A percentile compares a stretch with the other conserved stretches of the same genome.
phyloP scores from a whole-genome alignment of 1,140 invertebrate species.

The Drosophila nasuta region DNA sequence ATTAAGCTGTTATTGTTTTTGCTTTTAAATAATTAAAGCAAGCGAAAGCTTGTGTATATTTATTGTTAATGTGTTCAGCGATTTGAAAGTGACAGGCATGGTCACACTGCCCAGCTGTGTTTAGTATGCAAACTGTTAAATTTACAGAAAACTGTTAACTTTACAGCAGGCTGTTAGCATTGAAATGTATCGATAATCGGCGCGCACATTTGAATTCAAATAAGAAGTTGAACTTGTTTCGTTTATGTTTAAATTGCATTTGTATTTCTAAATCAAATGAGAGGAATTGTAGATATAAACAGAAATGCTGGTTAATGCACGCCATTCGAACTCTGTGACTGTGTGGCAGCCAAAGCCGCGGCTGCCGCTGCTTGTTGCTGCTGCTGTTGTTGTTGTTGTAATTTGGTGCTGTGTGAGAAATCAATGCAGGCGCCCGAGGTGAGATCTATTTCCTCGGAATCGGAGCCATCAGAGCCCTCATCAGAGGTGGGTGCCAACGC shows the following conservation, averaged over 20 bases:
- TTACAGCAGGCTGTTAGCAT: slow-evolving; percentile 12
- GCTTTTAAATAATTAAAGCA: background rate
- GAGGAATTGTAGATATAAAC: slow-evolving; percentile 29
- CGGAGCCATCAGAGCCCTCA: slow-evolving; percentile 77
- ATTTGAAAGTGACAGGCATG: background rate
- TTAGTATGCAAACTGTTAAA: background rate
- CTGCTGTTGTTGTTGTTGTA: slow-evolving; percentile 64
- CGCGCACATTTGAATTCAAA: slow-evolving; percentile 24
- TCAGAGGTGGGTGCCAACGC: slow-evolving; percentile 61
- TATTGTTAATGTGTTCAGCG: background rate
- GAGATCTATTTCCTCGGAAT: slow-evolving; percentile 84
- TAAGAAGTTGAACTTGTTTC: background rate
- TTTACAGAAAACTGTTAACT: slow-evolving; percentile 13
- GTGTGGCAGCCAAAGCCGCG: slow-evolving; percentile 32
- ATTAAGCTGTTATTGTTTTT: background rate
- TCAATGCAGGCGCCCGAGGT: slow-evolving; percentile 84
- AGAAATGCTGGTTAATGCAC: slow-evolving; percentile 63
- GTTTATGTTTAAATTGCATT: slow-evolving; percentile 33
- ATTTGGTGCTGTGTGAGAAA: slow-evolving; percentile 81
- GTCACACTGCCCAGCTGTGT: slow-evolving; percentile 11
- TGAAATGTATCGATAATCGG: slow-evolving; percentile 8
- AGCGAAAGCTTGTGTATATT: no score
- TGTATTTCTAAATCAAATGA: slow-evolving; percentile 55
- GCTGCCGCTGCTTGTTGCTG: slow-evolving; percentile 15
- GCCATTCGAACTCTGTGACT: slow-evolving; percentile 55